phyloP scores from a whole-genome alignment of 2,113 vertebrate genomes.

The Apodemus speciosus region DNA sequence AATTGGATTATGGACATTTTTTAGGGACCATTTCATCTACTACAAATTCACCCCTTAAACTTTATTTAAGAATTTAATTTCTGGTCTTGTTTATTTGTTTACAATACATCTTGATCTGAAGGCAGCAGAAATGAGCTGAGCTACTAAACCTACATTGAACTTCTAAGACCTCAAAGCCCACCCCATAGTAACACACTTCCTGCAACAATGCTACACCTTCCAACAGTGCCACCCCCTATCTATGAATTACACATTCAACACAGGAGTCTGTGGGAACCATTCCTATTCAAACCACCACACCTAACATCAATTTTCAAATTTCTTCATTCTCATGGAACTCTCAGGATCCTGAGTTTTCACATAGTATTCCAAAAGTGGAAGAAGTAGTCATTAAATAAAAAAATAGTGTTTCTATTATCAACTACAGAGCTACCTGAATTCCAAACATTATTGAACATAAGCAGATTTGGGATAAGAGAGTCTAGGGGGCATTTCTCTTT shows the following conservation, averaged over 20 bases:
- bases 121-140: neutral
- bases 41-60: slow-evolving; percentile 6
- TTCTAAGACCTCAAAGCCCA: neutral
- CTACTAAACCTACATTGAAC: neutral
- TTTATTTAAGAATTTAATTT: slow-evolving; percentile 4
- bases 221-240: neutral
- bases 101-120: neutral
- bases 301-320: neutral
- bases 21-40: neutral
- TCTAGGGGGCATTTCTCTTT: neutral
- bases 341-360: neutral
- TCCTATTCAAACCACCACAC: neutral
- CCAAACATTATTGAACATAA: slow-evolving; percentile 39
- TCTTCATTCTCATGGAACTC: slow-evolving; percentile 24
- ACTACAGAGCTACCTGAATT: slow-evolving; percentile 14
- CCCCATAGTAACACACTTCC: neutral
- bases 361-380: slow-evolving; percentile 31
- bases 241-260: neutral
- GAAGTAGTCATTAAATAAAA: slow-evolving; percentile 4
- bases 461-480: slow-evolving; percentile 23
- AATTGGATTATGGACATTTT: neutral
- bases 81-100: neutral
- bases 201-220: neutral
- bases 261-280: neutral
- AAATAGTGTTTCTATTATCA: neutral